Conservation (phyloP, 1,140 invertebrate species). For the Cotesia chilonis region DNA sequence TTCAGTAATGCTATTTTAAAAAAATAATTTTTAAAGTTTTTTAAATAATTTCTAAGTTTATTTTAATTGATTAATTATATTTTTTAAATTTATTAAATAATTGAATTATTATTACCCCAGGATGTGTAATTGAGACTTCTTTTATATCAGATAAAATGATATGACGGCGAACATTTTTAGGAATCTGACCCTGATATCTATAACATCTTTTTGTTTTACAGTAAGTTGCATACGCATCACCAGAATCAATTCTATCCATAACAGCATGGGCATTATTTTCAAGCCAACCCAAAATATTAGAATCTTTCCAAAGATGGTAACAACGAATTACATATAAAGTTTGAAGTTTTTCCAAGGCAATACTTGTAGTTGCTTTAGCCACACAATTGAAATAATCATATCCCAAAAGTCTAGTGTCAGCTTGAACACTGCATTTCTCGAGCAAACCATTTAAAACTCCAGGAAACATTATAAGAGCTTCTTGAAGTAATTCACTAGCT, state of each 20-base stretch:
- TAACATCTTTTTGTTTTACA: conserved; percentile 71
- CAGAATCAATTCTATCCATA: conserved; percentile 71
- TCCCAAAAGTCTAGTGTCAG: conserved; percentile 70
- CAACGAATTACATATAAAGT: conserved; percentile 78
- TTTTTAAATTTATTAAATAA: neutral
- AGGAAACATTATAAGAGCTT: conserved; percentile 87
- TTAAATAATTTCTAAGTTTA: no score
- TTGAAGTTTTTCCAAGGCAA: conserved; percentile 76
- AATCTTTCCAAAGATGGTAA: conserved; percentile 82
- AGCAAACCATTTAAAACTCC: conserved; percentile 76
- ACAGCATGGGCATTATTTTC: conserved; percentile 76
- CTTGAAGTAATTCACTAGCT: conserved; percentile 75
- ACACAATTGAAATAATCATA: conserved; percentile 55
- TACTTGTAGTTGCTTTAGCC: conserved; percentile 59
- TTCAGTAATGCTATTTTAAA: no score
- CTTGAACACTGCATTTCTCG: conserved; percentile 80
- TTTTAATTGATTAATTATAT: no score
- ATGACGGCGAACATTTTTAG: conserved; percentile 80
- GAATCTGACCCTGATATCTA: conserved; percentile 73
- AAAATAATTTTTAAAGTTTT: no score
- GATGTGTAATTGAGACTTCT: conserved; percentile 70
- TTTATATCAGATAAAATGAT: conserved; percentile 84
- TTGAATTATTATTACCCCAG: conserved; percentile 44
- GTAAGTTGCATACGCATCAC: conserved; percentile 70
- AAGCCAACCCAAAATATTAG: conserved; percentile 76